These are phyloP conservation scores for Drosophila barbarae DNA, from an alignment of 2,888 invertebrate genomes.

Conservation along the genomic window DNA sequence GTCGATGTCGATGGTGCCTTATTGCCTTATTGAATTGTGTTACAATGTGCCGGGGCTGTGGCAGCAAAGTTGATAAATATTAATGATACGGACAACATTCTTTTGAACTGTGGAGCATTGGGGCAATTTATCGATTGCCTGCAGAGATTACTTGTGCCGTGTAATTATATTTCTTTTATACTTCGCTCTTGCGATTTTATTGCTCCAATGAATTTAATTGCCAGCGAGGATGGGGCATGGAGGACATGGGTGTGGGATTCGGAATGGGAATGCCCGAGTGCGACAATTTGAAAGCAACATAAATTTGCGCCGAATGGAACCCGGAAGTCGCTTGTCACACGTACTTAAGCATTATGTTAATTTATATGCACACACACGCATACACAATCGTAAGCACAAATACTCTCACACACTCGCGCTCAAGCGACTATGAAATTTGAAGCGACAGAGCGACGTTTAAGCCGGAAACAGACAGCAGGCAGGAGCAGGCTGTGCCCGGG, in stretches of 20 bases:
- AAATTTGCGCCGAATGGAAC: constrained; percentile 70
- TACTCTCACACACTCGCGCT: constrained; percentile 27
- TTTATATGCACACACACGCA: constrained; percentile 60
- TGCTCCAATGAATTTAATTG: constrained; percentile 68
- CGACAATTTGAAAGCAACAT: constrained; percentile 67
- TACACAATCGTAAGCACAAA: background rate
- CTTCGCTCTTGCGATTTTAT: constrained; percentile 53
- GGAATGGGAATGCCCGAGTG: constrained; percentile 17
- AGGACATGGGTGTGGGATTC: background rate
- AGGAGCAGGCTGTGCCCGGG: constrained; percentile 26
- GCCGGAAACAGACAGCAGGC: constrained; percentile 71
- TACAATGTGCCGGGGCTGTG: background rate
- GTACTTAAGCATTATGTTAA: constrained; percentile 75
- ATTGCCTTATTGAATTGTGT: constrained; percentile 32
- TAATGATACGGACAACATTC: background rate
- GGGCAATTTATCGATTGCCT: constrained; percentile 44
- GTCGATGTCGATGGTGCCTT: background rate
- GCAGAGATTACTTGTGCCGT: constrained; percentile 37
- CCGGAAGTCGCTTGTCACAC: constrained; percentile 75
- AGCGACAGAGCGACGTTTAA: constrained; percentile 71
- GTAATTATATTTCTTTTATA: constrained; percentile 43
- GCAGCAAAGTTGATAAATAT: constrained; percentile 29
- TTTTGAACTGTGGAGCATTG: constrained; percentile 2
- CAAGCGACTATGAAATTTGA: constrained; percentile 64
- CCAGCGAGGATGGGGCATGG: constrained; percentile 16